Percentiles rank a stretch among this genome's conserved stretches.
Evolutionary conservation across 2,113 vertebrate genomes (phyloP).

Genomic region (Pteropus alecto): DNA sequence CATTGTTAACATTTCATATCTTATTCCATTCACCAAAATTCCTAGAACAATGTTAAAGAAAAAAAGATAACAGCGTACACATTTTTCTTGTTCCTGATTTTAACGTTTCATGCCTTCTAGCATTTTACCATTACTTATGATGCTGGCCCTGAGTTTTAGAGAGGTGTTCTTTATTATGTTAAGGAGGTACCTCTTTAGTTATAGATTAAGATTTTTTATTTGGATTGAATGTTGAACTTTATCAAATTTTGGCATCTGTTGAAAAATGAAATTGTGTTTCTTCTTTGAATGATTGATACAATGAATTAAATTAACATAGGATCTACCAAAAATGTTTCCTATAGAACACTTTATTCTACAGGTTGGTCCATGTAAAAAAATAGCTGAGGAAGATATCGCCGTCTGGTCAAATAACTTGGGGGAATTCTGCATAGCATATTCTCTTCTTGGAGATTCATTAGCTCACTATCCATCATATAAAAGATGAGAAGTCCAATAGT

Average conservation of each 20-base stretch:
- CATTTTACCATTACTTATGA: background rate
- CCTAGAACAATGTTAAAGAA: background rate
- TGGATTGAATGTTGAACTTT: background rate
- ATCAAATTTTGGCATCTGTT: background rate
- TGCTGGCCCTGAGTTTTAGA: background rate
- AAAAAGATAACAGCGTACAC: background rate
- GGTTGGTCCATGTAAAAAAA: background rate
- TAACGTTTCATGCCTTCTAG: background rate
- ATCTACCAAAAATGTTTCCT: background rate
- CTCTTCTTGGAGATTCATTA: background rate
- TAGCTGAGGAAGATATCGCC: background rate
- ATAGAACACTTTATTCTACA: background rate
- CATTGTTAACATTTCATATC: background rate
- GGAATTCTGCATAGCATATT: background rate
- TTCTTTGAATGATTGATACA: background rate
- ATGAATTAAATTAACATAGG: background rate
- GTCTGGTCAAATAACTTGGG: background rate
- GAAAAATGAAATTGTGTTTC: background rate
- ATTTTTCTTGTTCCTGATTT: constrained; percentile 5
- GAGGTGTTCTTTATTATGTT: background rate
- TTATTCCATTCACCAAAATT: constrained; percentile 12
- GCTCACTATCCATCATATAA: background rate
- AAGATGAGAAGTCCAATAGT: constrained; percentile 1
- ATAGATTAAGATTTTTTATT: background rate
- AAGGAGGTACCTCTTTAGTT: background rate